A percentile compares a stretch with the other conserved stretches of the same genome.
Evolutionary conservation across 2,797 vertebrate species (phyloP).

Genomic region (Tokudaia tokunoshimensis): DNA sequence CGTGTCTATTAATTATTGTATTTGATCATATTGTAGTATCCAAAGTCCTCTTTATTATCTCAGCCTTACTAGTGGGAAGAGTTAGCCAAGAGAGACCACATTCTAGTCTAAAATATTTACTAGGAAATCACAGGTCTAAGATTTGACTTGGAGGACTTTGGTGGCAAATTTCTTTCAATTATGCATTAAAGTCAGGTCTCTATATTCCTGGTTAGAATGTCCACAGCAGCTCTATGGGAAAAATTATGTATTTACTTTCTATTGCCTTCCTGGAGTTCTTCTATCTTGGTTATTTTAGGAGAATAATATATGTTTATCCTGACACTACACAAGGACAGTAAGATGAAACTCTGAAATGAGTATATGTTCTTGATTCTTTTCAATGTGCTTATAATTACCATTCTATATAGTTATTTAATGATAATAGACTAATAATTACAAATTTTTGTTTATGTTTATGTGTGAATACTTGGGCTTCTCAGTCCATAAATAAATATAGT

Average conservation of each 20-base stretch:
- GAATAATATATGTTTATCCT: background rate
- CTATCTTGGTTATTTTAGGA: background rate
- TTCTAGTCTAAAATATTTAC: background rate
- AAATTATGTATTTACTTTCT: background rate
- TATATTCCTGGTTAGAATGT: background rate
- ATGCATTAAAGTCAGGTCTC: background rate
- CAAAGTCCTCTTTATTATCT: background rate
- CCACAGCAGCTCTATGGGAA: background rate
- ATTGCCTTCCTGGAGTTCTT: background rate
- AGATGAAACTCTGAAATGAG: background rate
- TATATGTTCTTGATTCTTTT: background rate
- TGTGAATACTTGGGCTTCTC: background rate
- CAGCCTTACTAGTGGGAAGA: background rate
- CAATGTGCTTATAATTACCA: background rate
- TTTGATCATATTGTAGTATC: background rate
- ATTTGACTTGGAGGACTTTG: background rate
- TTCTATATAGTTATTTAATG: background rate
- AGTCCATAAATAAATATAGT: constrained; percentile 6
- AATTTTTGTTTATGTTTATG: background rate
- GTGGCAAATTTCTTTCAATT: background rate
- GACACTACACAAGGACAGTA: background rate
- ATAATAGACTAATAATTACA: background rate
- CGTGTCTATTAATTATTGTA: constrained; percentile 26
- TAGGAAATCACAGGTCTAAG: background rate
- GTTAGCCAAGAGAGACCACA: background rate